A percentile compares a stretch with the other conserved stretches of the same genome.
These are phyloP conservation scores for Uropsilus gracilis DNA, from an alignment of 2,113 vertebrate genomes.

Conservation along the genomic window DNA sequence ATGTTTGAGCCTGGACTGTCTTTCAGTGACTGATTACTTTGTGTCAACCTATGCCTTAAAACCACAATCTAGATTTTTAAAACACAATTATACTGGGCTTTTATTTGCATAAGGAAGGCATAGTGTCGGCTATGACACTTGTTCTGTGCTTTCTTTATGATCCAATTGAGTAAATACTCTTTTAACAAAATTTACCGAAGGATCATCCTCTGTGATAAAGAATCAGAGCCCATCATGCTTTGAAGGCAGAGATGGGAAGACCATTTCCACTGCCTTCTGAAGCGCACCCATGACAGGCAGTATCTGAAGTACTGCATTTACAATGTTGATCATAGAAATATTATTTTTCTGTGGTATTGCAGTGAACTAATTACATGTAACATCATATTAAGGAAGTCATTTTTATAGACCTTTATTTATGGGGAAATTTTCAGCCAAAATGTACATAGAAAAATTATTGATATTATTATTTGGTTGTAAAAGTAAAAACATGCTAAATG, in stretches of 20 bases:
- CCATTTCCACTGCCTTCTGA: neutral
- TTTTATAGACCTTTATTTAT: slow-evolving; percentile 70
- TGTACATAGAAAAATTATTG: slow-evolving; percentile 57
- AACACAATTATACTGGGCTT: neutral
- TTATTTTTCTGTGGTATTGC: slow-evolving; percentile 68
- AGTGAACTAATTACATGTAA: slow-evolving; percentile 58
- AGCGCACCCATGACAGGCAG: neutral
- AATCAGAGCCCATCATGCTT: neutral
- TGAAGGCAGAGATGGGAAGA: neutral
- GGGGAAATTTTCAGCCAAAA: slow-evolving; percentile 69
- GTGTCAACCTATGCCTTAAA: neutral
- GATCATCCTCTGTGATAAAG: neutral
- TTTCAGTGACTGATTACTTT: slow-evolving; percentile 16
- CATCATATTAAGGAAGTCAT: slow-evolving; percentile 63
- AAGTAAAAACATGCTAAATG: slow-evolving; percentile 61
- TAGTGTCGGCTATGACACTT: neutral
- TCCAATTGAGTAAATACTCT: neutral
- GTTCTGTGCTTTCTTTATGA: neutral
- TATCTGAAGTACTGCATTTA: slow-evolving; percentile 24
- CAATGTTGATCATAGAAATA: slow-evolving; percentile 57
- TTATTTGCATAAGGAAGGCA: slow-evolving; percentile 7
- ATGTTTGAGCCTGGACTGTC: neutral
- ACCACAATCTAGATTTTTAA: slow-evolving; percentile 1
- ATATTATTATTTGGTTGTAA: slow-evolving; percentile 56
- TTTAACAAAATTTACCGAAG: slow-evolving; percentile 15